phyloP scores from a whole-genome alignment of 2,797 vertebrate genomes.

The Crocidura indochinensis region DNA sequence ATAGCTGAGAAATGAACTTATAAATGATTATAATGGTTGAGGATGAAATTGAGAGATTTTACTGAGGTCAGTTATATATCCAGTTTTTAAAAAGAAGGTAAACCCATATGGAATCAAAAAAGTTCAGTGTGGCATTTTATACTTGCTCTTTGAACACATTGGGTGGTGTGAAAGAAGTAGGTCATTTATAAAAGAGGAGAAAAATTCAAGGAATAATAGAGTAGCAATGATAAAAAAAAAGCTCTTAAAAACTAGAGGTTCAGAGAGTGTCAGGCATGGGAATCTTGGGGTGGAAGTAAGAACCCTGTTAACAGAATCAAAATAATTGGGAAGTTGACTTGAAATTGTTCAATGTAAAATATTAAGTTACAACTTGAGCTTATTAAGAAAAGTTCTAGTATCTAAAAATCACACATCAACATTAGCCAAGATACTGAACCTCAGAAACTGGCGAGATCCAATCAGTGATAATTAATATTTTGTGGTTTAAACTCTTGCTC shows the following conservation, averaged over 20 bases:
- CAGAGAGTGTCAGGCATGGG: background rate
- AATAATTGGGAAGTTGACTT: conserved; percentile 11
- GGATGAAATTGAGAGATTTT: conserved; percentile 5
- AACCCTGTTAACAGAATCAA: background rate
- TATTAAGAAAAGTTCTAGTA: background rate
- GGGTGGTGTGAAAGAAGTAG: conserved; percentile 30
- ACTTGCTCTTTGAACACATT: conserved; percentile 35
- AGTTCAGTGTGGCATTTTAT: conserved; percentile 30
- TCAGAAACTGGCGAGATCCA: background rate
- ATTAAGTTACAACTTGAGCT: background rate
- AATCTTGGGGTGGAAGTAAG: background rate
- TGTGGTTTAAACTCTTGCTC: background rate
- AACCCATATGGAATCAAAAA: conserved; percentile 4
- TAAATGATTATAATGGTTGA: too few relatives aligned
- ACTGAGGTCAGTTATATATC: background rate
- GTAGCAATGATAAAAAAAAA: conserved; percentile 26
- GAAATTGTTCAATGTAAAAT: background rate
- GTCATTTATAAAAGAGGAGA: background rate
- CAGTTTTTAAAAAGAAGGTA: conserved; percentile 32
- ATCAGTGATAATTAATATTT: background rate
- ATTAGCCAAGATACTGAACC: background rate
- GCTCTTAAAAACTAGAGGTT: background rate
- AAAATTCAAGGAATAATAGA: background rate
- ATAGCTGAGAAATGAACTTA: background rate
- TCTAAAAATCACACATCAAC: conserved; percentile 5